Conservation (phyloP, 2,113 vertebrate genomes). For the Scytalopus superciliaris region DNA sequence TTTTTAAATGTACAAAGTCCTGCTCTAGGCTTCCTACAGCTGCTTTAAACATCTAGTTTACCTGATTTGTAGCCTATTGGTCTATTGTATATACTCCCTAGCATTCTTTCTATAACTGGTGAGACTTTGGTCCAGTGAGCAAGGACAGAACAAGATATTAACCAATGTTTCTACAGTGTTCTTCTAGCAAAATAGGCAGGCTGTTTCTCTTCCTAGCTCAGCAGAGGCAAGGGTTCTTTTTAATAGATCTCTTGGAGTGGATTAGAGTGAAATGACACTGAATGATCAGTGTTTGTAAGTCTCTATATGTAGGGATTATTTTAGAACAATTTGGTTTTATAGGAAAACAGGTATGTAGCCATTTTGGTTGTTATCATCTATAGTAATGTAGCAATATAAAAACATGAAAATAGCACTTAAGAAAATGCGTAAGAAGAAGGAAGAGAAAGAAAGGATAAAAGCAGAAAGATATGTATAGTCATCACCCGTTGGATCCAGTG, state of each 20-base stretch:
- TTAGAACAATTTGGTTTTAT: background rate
- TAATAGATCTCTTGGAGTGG: background rate
- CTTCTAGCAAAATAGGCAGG: no score
- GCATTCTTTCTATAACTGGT: no score
- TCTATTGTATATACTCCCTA: no score
- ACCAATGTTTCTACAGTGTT: no score
- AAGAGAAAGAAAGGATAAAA: background rate
- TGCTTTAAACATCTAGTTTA: no score
- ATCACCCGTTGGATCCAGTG: background rate
- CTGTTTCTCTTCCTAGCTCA: no score
- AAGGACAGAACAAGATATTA: no score
- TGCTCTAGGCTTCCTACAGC: no score
- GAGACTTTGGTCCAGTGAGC: no score
- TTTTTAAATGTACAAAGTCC: no score
- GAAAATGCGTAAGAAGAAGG: background rate
- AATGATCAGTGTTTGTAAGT: background rate
- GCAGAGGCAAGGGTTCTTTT: background rate
- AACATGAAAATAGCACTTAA: background rate
- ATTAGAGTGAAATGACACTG: background rate
- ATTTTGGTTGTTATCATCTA: background rate
- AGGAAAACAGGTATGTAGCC: background rate
- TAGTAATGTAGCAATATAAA: background rate
- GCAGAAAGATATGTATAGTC: background rate
- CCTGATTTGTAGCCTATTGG: no score
- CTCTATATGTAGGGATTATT: background rate